Evolutionary conservation across 2,113 vertebrate genomes (phyloP).

Genomic region (Amblyopsis rosae): DNA sequence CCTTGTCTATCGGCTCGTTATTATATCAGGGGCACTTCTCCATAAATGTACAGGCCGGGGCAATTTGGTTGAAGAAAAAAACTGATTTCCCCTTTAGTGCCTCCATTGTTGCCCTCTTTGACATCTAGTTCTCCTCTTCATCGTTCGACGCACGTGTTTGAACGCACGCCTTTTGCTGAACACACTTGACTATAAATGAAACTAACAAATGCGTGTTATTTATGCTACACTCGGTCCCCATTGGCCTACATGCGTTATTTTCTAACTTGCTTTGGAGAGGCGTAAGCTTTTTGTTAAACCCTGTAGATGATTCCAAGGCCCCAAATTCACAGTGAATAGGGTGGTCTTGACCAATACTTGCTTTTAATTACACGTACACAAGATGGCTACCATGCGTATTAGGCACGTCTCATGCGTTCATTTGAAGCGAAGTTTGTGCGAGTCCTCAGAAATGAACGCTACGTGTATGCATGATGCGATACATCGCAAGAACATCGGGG

Average conservation of each 20-base stretch:
- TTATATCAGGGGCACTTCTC: conserved; percentile 97
- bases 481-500: too few species aligned
- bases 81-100: conserved; percentile 82
- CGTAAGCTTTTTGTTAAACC: too few species aligned
- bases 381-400: too few species aligned
- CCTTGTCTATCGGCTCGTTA: conserved; percentile 96
- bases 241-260: not conserved
- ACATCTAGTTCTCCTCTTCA: conserved; percentile 49
- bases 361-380: too few species aligned
- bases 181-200: not conserved
- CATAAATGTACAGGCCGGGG: conserved; percentile 95
- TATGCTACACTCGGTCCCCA: not conserved
- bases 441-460: too few species aligned
- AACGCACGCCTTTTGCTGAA: conserved; percentile 20
- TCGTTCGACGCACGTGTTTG: conserved; percentile 36
- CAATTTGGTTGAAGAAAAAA: too few species aligned
- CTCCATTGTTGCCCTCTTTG: conserved; percentile 47
- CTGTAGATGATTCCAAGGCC: too few species aligned
- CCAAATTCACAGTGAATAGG: too few species aligned
- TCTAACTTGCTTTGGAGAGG: not conserved
- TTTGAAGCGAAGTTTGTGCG: too few species aligned
- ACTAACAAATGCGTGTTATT: not conserved
- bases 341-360: too few species aligned
- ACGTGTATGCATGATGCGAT: too few species aligned
- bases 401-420: too few species aligned